phyloP scores from a whole-genome alignment of 2,888 invertebrate genomes.

The Muschampia plurimacula region DNA sequence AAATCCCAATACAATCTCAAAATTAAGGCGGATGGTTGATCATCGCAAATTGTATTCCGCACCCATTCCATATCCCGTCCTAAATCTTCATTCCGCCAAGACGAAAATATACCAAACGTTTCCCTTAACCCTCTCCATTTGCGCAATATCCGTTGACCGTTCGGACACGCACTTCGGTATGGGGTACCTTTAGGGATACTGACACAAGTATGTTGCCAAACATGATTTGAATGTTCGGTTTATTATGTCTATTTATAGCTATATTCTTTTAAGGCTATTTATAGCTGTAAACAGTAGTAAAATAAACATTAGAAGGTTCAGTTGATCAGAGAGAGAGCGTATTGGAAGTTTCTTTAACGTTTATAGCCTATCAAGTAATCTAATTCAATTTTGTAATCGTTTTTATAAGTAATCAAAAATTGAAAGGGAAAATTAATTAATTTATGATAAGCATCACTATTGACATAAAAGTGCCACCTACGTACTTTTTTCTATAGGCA shows the following conservation, averaged over 20 bases:
- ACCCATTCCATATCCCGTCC: slow-evolving; percentile 56
- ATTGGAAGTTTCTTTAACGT: too few species aligned
- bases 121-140: slow-evolving; percentile 58
- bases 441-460: too few species aligned
- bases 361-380: too few species aligned
- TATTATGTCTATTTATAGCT: too few species aligned
- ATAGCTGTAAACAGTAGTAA: neutral
- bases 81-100: slow-evolving; percentile 65
- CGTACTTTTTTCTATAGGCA: too few species aligned
- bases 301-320: neutral
- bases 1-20: slow-evolving; percentile 4
- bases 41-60: slow-evolving; percentile 15
- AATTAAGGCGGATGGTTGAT: neutral
- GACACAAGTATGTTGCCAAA: slow-evolving; percentile 16
- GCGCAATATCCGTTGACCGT: slow-evolving; percentile 61
- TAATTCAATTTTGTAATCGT: too few species aligned
- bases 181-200: slow-evolving; percentile 50
- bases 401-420: too few species aligned
- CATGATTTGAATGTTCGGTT: slow-evolving; percentile 4
- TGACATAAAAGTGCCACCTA: too few species aligned
- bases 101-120: slow-evolving; percentile 62
- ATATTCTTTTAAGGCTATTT: neutral
- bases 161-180: slow-evolving; percentile 45
- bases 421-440: too few species aligned
- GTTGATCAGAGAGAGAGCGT: too few species aligned